These are phyloP conservation scores for Coluber constrictor DNA, from an alignment of 2,797 vertebrate genomes.

Conservation along the genomic window DNA sequence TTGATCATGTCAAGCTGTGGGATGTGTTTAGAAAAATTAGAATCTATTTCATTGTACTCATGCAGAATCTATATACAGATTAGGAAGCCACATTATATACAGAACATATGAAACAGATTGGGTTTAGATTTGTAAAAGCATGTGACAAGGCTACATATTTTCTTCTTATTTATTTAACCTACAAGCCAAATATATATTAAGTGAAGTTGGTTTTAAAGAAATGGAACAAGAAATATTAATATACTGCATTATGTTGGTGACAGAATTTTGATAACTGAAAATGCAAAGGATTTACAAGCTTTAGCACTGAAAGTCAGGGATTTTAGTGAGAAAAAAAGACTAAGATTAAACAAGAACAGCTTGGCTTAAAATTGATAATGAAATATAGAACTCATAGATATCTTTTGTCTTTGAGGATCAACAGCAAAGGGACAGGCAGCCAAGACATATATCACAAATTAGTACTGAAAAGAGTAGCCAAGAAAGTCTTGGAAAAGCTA, in stretches of 20 bases:
- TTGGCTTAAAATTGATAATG: neutral
- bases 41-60: neutral
- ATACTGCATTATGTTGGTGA: neutral
- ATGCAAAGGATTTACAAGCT: neutral
- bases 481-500: neutral
- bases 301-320: neutral
- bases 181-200: neutral
- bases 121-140: neutral
- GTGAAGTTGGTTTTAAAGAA: neutral
- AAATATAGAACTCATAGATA: neutral
- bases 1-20: neutral
- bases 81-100: neutral
- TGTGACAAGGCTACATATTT: neutral
- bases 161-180: neutral
- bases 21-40: neutral
- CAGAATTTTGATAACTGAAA: neutral
- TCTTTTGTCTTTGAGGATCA: neutral
- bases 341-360: neutral
- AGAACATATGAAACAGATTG: neutral
- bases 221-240: neutral
- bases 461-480: neutral
- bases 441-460: neutral
- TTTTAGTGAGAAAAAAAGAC: neutral
- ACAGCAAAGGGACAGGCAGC: neutral
- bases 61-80: neutral